phyloP scores from a whole-genome alignment of 1,140 invertebrate species.

The Brachystomella parvula region DNA sequence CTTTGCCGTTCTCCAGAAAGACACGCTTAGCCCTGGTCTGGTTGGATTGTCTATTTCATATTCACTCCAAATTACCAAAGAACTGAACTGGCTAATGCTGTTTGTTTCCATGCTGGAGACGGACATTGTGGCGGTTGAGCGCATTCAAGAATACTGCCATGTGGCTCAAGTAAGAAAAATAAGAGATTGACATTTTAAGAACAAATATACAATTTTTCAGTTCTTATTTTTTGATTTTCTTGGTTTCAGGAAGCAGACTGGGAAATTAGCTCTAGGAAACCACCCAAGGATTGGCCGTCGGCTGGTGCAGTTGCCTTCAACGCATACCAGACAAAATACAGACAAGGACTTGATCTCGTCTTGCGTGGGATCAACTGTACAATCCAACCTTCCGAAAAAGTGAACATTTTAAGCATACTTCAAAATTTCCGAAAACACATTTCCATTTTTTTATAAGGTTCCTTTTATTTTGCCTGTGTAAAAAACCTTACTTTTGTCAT shows the following conservation, averaged over 20 bases:
- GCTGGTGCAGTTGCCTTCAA: constrained; percentile 48
- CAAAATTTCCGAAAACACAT: neutral
- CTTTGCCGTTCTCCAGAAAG: constrained; percentile 45
- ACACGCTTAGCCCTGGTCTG: constrained; percentile 44
- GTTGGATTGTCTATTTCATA: constrained; percentile 51
- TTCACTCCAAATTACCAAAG: constrained; percentile 67
- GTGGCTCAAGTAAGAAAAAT: constrained; percentile 51
- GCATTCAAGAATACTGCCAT: constrained; percentile 91
- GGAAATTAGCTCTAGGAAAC: constrained; percentile 18
- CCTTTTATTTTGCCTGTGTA: neutral
- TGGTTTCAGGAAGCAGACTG: constrained; percentile 40
- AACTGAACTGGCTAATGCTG: constrained; percentile 88
- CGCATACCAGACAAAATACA: constrained; percentile 47
- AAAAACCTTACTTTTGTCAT: neutral
- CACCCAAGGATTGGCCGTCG: constrained; percentile 33
- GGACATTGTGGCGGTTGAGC: constrained; percentile 93
- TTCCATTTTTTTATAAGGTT: constrained; percentile 33
- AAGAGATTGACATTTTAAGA: neutral
- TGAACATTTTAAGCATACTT: constrained; percentile 32
- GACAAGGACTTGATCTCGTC: constrained; percentile 49
- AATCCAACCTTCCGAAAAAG: constrained; percentile 46
- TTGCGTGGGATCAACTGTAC: constrained; percentile 45
- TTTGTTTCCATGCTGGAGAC: constrained; percentile 95
- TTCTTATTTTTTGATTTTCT: neutral
- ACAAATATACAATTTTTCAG: no score